phyloP scores from a whole-genome alignment of 1,140 invertebrate genomes.

The Neomicropteryx cornuta region DNA sequence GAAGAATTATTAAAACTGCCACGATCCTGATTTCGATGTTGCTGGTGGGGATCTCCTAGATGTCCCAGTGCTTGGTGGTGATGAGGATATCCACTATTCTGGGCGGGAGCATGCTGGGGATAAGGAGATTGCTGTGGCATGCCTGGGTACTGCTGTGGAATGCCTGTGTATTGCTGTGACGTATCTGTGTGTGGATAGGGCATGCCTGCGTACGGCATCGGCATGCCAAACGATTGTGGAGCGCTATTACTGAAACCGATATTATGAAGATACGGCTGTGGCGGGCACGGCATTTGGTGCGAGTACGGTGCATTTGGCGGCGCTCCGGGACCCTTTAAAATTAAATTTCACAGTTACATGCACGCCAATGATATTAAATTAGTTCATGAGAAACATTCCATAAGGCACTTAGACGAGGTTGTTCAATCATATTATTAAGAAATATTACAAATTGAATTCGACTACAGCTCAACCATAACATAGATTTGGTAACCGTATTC shows the following conservation, averaged over 20 bases:
- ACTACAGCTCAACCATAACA: no score
- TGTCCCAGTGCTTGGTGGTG: no score
- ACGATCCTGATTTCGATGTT: no score
- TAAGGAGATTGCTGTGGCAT: conserved; percentile 6
- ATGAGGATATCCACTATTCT: no score
- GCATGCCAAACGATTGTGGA: conserved; percentile 38
- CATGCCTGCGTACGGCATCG: conserved; percentile 32
- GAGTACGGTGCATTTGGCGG: conserved; percentile 13
- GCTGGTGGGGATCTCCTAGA: no score
- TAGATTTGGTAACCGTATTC: no score
- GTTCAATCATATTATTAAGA: no score
- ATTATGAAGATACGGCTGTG: conserved; percentile 35
- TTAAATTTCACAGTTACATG: not conserved
- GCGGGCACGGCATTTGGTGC: conserved; percentile 23
- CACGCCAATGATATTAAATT: not conserved
- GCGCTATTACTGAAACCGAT: conserved; percentile 35
- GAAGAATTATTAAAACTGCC: no score
- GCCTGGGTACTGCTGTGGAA: conserved; percentile 5
- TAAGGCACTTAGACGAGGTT: no score
- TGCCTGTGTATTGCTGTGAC: conserved; percentile 21
- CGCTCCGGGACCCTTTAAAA: conserved; percentile 13
- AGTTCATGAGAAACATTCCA: no score
- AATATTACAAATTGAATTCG: no score
- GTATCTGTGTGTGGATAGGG: conserved; percentile 28
- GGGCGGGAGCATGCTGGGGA: conserved; percentile 15